Conservation (phyloP, 1,140 invertebrate genomes). For the Notospermus geniculatus region DNA sequence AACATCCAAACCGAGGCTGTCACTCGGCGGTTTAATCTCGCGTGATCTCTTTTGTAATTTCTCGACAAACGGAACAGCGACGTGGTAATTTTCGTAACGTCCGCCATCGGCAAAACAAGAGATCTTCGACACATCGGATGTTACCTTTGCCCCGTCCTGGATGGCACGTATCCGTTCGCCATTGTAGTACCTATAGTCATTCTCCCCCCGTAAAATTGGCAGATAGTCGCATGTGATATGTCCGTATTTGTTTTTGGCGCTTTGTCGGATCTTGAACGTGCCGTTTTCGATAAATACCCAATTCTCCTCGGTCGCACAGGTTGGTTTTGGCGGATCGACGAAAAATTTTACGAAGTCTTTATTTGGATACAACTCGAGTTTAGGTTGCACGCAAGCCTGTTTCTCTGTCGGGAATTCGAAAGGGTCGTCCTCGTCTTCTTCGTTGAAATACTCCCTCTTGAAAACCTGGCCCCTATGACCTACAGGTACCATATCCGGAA, state of each 20-base stretch:
- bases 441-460: too few species aligned
- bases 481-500: too few species aligned
- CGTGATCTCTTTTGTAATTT: background rate
- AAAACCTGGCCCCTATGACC: too few species aligned
- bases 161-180: conserved; percentile 21
- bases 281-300: conserved; percentile 1
- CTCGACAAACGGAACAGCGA: conserved; percentile 34
- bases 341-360: conserved; percentile 1
- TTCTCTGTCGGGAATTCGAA: too few species aligned
- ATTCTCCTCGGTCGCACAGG: background rate
- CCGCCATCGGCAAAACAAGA: conserved; percentile 34
- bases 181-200: conserved; percentile 12
- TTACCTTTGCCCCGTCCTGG: conserved; percentile 28
- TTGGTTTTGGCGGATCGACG: background rate
- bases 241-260: conserved; percentile 25
- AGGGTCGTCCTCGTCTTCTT: too few species aligned
- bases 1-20: conserved; percentile 10
- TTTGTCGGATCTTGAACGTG: background rate
- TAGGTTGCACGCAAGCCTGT: conserved; percentile 6
- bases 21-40: background rate
- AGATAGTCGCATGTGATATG: conserved; percentile 40
- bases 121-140: conserved; percentile 43
- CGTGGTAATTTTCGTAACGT: conserved; percentile 46
- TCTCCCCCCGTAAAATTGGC: conserved; percentile 21
- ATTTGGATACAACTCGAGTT: conserved; percentile 2